Conservation (phyloP, 1,140 invertebrate species). For the Ditylenchus dipsaci region DNA sequence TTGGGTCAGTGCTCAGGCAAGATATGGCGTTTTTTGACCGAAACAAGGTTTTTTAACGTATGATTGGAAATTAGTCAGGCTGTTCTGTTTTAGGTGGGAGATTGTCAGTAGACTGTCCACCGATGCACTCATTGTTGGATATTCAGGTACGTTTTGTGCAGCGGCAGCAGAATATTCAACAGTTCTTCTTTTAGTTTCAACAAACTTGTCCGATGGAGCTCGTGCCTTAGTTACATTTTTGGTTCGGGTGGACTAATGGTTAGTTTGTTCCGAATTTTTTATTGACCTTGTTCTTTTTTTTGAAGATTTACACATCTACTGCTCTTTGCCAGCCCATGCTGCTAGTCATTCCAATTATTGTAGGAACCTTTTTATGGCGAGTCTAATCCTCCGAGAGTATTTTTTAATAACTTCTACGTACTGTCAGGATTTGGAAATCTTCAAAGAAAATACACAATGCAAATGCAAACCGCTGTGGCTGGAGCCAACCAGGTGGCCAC, state of each 20-base stretch:
- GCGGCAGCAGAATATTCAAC: not conserved
- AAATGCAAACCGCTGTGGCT: slow-evolving; percentile 70
- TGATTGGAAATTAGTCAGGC: no score
- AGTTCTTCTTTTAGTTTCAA: slow-evolving; percentile 69
- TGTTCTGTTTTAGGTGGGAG: slow-evolving; percentile 69
- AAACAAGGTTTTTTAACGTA: slow-evolving; percentile 63
- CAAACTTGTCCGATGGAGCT: slow-evolving; percentile 87
- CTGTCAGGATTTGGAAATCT: slow-evolving; percentile 74
- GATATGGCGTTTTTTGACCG: slow-evolving; percentile 89
- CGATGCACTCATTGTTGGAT: slow-evolving; percentile 84
- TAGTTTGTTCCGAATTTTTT: no score
- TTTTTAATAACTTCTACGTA: no score
- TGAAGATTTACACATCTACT: slow-evolving; percentile 74
- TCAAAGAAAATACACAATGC: slow-evolving; percentile 75
- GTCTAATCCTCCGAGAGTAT: no score
- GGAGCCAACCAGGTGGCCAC: slow-evolving; percentile 68
- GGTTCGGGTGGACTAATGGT: slow-evolving; percentile 90
- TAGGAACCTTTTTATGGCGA: slow-evolving; percentile 70
- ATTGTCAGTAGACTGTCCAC: slow-evolving; percentile 81
- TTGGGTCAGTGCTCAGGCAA: slow-evolving; percentile 77
- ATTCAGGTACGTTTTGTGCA: slow-evolving; percentile 47
- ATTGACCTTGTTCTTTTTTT: not conserved
- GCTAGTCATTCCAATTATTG: slow-evolving; percentile 80
- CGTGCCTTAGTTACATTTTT: slow-evolving; percentile 76
- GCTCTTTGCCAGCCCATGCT: slow-evolving; percentile 78